Conservation (phyloP, 2,888 invertebrate species). For the Gastracanthus pulcherrimus region DNA sequence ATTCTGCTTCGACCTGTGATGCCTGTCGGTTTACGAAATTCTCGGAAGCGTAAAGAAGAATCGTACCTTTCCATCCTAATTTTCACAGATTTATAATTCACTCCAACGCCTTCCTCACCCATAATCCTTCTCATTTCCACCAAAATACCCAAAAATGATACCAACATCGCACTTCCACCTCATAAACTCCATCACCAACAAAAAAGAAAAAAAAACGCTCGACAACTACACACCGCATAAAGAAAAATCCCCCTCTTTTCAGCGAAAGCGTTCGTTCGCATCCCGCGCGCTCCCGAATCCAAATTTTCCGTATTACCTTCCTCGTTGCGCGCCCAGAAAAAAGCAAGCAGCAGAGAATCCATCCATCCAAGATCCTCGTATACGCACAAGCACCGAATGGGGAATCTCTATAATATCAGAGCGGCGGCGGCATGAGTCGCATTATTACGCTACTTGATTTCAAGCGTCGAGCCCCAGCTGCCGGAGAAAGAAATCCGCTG, state of each 20-base stretch:
- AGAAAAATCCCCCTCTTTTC: background rate
- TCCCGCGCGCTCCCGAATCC: background rate
- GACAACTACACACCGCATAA: background rate
- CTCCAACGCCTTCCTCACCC: too few relatives aligned
- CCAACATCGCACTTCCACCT: background rate
- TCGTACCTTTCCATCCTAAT: too few relatives aligned
- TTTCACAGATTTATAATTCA: too few relatives aligned
- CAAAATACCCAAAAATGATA: too few relatives aligned
- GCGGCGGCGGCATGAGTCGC: constrained; percentile 59
- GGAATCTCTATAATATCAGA: background rate
- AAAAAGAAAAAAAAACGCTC: too few relatives aligned
- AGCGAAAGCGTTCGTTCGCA: background rate
- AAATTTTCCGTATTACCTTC: constrained; percentile 4
- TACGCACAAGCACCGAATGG: background rate
- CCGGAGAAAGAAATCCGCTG: constrained; percentile 44
- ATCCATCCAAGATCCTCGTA: background rate
- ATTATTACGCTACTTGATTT: constrained; percentile 78
- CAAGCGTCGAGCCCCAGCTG: constrained; percentile 69
- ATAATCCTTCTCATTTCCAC: too few relatives aligned
- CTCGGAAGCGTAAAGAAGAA: background rate
- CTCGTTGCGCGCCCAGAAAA: background rate
- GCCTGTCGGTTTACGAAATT: too few relatives aligned
- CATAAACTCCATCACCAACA: too few relatives aligned
- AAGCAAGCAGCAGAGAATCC: background rate
- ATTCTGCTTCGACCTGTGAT: too few relatives aligned